Percentiles rank a stretch among this genome's conserved stretches.
Evolutionary conservation across 1,140 invertebrate genomes (phyloP).

Genomic region (Ectropis grisescens): DNA sequence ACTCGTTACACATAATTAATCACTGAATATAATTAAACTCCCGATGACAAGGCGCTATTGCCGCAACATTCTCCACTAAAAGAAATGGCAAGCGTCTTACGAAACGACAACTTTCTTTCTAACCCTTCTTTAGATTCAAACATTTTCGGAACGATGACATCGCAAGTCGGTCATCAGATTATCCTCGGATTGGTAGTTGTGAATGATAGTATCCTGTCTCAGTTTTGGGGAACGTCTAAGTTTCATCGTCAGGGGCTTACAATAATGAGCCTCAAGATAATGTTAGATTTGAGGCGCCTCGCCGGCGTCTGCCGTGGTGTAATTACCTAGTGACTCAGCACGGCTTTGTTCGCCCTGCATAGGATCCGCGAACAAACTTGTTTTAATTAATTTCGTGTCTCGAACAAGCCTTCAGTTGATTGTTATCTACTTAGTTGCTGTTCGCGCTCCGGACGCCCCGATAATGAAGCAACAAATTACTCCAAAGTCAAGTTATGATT

Average conservation of each 20-base stretch:
- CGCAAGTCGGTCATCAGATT: too few relatives aligned
- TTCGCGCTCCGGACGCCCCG: conserved; percentile 50
- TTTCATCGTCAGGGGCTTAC: conserved; percentile 7
- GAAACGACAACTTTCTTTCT: conserved; percentile 12
- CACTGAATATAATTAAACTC: conserved; percentile 65
- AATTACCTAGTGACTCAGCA: conserved; percentile 67
- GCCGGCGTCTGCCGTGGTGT: conserved; percentile 43
- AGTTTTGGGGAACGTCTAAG: background rate
- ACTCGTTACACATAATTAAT: conserved; percentile 63
- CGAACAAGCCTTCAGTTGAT: conserved; percentile 64
- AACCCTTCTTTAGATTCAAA: too few relatives aligned
- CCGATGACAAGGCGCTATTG: conserved; percentile 56
- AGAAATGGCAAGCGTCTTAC: conserved; percentile 10
- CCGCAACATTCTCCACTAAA: conserved; percentile 22
- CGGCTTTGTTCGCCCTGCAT: conserved; percentile 61
- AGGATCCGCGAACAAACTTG: conserved; percentile 69
- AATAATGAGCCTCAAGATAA: conserved; percentile 36
- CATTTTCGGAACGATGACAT: conserved; percentile 3
- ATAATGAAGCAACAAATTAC: conserved; percentile 62
- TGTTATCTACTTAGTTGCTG: conserved; percentile 68
- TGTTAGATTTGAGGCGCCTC: conserved; percentile 43
- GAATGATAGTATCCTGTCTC: too few relatives aligned
- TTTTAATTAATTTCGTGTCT: conserved; percentile 70
- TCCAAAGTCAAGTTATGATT: conserved; percentile 31
- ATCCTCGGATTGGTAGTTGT: too few relatives aligned